phyloP scores from a whole-genome alignment of 2,888 invertebrate species.

The Eilema caniola region DNA sequence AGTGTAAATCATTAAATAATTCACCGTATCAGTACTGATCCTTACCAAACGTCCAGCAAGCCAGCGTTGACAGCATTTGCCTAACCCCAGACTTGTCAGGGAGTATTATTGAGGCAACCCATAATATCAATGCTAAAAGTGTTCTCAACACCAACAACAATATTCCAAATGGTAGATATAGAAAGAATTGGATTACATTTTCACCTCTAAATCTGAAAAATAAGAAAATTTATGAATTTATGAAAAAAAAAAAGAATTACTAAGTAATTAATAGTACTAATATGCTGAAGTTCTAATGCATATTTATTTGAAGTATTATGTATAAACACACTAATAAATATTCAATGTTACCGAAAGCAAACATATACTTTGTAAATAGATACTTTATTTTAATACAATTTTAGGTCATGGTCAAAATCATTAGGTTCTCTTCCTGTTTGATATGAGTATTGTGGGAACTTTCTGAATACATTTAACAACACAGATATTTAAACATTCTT shows the following conservation, averaged over 20 bases:
- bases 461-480: background rate
- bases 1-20: background rate
- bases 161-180: conserved; percentile 87
- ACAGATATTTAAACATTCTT: background rate
- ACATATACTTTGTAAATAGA: background rate
- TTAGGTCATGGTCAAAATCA: conserved; percentile 11
- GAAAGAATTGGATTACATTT: conserved; percentile 80
- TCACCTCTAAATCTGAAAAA: conserved; percentile 85
- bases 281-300: too few species aligned
- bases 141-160: conserved; percentile 81
- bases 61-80: conserved; percentile 85
- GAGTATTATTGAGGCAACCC: conserved; percentile 86
- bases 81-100: conserved; percentile 86
- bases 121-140: conserved; percentile 82
- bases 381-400: background rate
- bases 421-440: background rate
- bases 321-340: background rate
- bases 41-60: conserved; percentile 88
- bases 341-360: background rate
- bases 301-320: background rate
- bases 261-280: too few species aligned
- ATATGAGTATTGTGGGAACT: too few species aligned
- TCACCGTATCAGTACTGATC: background rate
- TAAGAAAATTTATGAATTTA: background rate
- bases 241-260: too few species aligned